A percentile compares a stretch with the other conserved stretches of the same genome.
Evolutionary conservation across 2,797 vertebrate species (phyloP).

Genomic region (Ambastaia sidthimunki): DNA sequence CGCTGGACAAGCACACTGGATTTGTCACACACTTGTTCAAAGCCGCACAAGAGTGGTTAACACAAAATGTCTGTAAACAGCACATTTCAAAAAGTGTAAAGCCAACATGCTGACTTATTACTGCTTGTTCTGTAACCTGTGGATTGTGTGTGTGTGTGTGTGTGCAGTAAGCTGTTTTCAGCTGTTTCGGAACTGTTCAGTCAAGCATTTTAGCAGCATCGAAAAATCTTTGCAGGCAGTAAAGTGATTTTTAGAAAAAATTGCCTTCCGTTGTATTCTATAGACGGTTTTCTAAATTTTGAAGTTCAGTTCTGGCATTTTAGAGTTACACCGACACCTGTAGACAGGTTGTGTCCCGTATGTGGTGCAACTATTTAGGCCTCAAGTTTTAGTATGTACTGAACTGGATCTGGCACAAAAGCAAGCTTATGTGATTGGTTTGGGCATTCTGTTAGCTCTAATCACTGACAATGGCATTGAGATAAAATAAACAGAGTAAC

Average conservation of each 20-base stretch:
- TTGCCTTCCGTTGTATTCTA: slow-evolving; percentile 5
- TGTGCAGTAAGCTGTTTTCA: slow-evolving; percentile 2
- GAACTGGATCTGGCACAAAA: slow-evolving; percentile 38
- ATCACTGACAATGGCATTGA: slow-evolving; percentile 31
- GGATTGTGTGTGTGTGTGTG: slow-evolving; percentile 24
- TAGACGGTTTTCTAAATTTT: slow-evolving; percentile 2
- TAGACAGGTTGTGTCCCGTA: slow-evolving; percentile 11
- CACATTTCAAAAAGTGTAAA: slow-evolving; percentile 35
- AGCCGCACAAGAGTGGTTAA: slow-evolving; percentile 32
- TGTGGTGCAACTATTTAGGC: slow-evolving; percentile 12
- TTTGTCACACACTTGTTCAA: slow-evolving; percentile 23
- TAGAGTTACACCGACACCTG: slow-evolving; percentile 7
- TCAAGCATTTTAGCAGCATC: slow-evolving; percentile 16
- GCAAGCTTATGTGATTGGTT: slow-evolving; percentile 25
- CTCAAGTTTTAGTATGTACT: slow-evolving; percentile 1
- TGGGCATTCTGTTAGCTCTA: slow-evolving; percentile 26
- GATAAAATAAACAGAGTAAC: slow-evolving; percentile 17
- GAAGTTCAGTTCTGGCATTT: background rate
- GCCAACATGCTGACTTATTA: background rate
- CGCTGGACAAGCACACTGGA: background rate
- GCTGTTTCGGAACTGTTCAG: slow-evolving; percentile 13
- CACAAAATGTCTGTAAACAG: slow-evolving; percentile 18
- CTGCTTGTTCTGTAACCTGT: slow-evolving; percentile 28
- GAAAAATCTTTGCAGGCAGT: slow-evolving; percentile 6
- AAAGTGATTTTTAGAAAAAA: background rate